Conservation (phyloP, 2,888 invertebrate genomes). For the Drosophila kuntzei region DNA sequence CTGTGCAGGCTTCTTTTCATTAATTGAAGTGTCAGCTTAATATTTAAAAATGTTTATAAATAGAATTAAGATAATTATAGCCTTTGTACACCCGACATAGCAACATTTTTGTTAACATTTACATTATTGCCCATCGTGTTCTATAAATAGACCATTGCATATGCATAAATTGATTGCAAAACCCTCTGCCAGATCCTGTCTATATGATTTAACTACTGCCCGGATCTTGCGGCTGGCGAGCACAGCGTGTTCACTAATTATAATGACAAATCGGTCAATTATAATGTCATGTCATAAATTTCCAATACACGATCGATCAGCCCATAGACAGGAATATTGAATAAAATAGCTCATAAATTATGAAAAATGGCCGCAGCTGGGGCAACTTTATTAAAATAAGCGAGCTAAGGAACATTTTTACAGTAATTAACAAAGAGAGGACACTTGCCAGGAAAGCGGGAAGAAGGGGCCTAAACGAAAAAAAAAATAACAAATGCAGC, state of each 20-base stretch:
- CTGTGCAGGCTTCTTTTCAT: neutral
- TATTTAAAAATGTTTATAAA: constrained; percentile 11
- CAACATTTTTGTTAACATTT: constrained; percentile 13
- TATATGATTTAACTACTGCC: constrained; percentile 18
- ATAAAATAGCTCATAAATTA: constrained; percentile 74
- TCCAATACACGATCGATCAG: constrained; percentile 72
- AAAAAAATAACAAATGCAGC: constrained; percentile 46
- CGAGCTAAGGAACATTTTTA: constrained; percentile 9
- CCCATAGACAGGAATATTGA: constrained; percentile 67
- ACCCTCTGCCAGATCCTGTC: constrained; percentile 21
- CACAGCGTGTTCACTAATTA: constrained; percentile 71
- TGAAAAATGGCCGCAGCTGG: constrained; percentile 31
- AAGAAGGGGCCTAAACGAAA: constrained; percentile 26
- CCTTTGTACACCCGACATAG: neutral
- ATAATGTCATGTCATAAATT: constrained; percentile 80
- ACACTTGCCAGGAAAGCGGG: constrained; percentile 31
- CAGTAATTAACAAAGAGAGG: constrained; percentile 52
- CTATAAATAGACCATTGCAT: constrained; percentile 45
- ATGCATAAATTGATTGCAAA: constrained; percentile 48
- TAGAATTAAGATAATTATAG: constrained; percentile 18
- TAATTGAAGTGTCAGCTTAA: constrained; percentile 11
- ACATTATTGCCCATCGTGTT: constrained; percentile 12
- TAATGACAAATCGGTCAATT: constrained; percentile 81
- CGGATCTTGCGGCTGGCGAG: constrained; percentile 15
- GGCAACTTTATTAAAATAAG: constrained; percentile 56